These are phyloP conservation scores for Steinernema carpocapsae DNA, from an alignment of 2,888 invertebrate species.

Conservation along the genomic window DNA sequence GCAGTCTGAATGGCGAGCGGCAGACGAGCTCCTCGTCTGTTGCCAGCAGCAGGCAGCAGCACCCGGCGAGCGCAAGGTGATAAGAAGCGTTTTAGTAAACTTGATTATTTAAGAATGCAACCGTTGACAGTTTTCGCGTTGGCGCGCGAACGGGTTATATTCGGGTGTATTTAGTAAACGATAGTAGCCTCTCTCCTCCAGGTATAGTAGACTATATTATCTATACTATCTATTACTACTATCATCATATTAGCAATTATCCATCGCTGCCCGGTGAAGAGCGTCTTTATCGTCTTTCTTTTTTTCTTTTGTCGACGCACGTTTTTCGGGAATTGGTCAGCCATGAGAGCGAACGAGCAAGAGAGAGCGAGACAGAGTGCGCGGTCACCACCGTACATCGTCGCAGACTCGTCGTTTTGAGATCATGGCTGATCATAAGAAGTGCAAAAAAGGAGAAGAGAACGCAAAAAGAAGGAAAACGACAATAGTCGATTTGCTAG, in stretches of 20 bases:
- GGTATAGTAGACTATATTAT: not conserved
- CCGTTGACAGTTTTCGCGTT: no score
- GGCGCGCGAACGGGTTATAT: no score
- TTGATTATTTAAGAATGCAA: no score
- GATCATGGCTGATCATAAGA: slow-evolving; percentile 34
- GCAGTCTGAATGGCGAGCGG: not conserved
- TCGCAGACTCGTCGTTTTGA: slow-evolving; percentile 31
- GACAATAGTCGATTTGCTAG: not conserved
- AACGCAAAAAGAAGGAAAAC: slow-evolving; percentile 2
- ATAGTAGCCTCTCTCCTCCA: no score
- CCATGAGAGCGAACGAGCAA: slow-evolving; percentile 8
- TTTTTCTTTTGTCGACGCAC: slow-evolving; percentile 30
- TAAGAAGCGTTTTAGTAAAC: not conserved
- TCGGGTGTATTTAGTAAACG: no score
- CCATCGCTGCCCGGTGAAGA: not conserved
- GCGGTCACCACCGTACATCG: slow-evolving; percentile 31
- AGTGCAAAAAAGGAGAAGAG: not conserved
- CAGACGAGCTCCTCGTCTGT: no score
- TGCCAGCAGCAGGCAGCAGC: not conserved
- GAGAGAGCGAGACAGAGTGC: slow-evolving; percentile 32
- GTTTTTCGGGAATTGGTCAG: slow-evolving; percentile 34
- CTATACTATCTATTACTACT: not conserved
- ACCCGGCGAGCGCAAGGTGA: not conserved
- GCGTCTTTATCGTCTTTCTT: slow-evolving; percentile 33
- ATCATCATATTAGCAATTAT: slow-evolving; percentile 3